A percentile compares a stretch with the other conserved stretches of the same genome.
Conservation (phyloP, 2,113 vertebrate genomes). For the Oryzias curvinotus region DNA sequence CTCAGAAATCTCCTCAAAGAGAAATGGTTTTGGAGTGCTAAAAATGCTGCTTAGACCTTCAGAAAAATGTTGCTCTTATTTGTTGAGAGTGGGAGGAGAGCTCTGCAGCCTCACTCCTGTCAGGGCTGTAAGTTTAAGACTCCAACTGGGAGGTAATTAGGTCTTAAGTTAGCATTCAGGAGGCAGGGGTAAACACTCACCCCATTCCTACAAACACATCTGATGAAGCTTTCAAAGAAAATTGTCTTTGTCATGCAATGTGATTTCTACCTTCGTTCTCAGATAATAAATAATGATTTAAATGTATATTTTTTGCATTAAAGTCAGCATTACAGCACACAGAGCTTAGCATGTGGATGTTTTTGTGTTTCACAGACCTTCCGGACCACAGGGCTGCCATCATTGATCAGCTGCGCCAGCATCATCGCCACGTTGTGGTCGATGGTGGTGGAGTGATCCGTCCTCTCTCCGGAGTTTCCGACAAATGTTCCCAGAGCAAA, state of each 20-base stretch:
- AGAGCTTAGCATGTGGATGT: background rate
- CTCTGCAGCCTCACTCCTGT: background rate
- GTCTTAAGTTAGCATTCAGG: background rate
- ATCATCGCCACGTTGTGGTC: conserved; percentile 99
- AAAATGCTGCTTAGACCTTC: background rate
- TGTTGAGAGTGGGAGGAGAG: background rate
- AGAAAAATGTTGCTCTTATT: background rate
- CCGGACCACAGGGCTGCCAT: conserved; percentile 93
- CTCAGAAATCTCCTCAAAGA: too few species aligned
- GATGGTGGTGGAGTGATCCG: conserved; percentile 97
- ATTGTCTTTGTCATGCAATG: too few species aligned
- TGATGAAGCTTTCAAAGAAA: background rate
- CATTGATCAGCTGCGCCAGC: conserved; percentile 95
- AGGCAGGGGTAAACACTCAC: background rate
- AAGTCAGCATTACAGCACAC: background rate
- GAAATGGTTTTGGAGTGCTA: too few species aligned
- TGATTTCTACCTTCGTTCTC: too few species aligned
- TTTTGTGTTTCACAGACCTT: conserved; percentile 78
- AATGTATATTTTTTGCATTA: too few species aligned
- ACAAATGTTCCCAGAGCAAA: conserved; percentile 96
- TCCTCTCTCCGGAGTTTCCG: conserved; percentile 93
- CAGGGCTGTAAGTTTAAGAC: background rate
- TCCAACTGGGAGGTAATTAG: conserved; percentile 1
- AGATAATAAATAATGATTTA: too few species aligned
- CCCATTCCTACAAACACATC: background rate